Conservation (phyloP, 2,888 invertebrate genomes). For the Mimachlamys varia region DNA sequence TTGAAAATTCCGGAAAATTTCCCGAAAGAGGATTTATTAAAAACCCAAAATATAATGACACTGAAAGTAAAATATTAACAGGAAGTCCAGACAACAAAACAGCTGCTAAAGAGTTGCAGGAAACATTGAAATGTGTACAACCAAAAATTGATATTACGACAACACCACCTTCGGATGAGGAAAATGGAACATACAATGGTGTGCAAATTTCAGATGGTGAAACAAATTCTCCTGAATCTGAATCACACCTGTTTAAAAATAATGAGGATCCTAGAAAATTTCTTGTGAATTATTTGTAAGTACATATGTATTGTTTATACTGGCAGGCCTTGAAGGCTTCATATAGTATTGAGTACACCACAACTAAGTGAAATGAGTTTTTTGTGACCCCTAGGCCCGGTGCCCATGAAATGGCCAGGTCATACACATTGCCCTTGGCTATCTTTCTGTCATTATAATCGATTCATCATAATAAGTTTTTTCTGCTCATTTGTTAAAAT, state of each 20-base stretch:
- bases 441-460: too few species aligned
- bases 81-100: background rate
- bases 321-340: too few species aligned
- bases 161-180: background rate
- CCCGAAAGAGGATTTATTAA: background rate
- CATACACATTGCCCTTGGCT: too few species aligned
- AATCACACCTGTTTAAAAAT: background rate
- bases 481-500: too few species aligned
- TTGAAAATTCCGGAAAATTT: conserved; percentile 4
- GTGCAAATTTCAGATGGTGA: background rate
- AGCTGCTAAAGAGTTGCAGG: background rate
- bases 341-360: too few species aligned
- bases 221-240: background rate
- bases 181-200: background rate
- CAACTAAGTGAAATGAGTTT: too few species aligned
- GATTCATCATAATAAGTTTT: too few species aligned
- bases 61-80: background rate
- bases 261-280: conserved; percentile 7
- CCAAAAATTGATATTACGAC: background rate
- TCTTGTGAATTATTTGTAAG: conserved; percentile 5
- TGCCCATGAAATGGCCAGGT: too few species aligned
- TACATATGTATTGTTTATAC: background rate
- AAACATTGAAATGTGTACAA: background rate
- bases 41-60: background rate
- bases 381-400: too few species aligned